Percentiles rank a stretch among this genome's conserved stretches.
Conservation (phyloP, 1,140 invertebrate species). For the Muscidifurax raptorellus region DNA sequence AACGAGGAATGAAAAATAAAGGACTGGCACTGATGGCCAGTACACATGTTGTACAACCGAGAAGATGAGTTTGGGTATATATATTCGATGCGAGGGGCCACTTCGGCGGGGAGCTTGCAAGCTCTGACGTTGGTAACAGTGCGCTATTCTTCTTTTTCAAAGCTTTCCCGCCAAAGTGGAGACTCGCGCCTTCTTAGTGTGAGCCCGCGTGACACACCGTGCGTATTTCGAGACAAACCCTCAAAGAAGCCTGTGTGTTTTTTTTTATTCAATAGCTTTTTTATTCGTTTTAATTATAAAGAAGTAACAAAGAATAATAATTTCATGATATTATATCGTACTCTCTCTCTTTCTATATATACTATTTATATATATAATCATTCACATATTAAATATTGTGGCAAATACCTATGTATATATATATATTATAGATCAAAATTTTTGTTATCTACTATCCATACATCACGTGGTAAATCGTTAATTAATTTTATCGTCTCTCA, state of each 20-base stretch:
- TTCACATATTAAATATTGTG: slow-evolving; percentile 70
- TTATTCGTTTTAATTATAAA: slow-evolving; percentile 75
- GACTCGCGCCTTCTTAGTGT: background rate
- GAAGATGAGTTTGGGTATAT: slow-evolving; percentile 28
- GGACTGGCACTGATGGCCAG: too few relatives aligned
- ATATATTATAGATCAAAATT: slow-evolving; percentile 58
- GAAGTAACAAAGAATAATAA: slow-evolving; percentile 76
- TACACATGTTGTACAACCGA: background rate
- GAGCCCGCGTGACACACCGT: slow-evolving; percentile 37
- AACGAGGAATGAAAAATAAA: background rate
- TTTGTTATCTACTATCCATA: slow-evolving; percentile 43
- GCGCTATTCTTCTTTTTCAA: too few relatives aligned
- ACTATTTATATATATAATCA: slow-evolving; percentile 63
- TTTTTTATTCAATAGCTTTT: slow-evolving; percentile 74
- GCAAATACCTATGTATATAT: slow-evolving; percentile 66
- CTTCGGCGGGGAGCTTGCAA: background rate
- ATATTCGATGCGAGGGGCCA: background rate
- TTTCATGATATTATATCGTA: slow-evolving; percentile 72
- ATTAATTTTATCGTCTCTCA: slow-evolving; percentile 39
- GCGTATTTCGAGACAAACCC: slow-evolving; percentile 27
- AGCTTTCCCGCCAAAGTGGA: background rate
- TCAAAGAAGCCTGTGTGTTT: slow-evolving; percentile 36
- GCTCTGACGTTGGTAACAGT: too few relatives aligned
- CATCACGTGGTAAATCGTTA: slow-evolving; percentile 51
- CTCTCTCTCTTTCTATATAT: slow-evolving; percentile 59